Conservation (phyloP, 2,797 vertebrate genomes). For the Cossypha dichroa region DNA sequence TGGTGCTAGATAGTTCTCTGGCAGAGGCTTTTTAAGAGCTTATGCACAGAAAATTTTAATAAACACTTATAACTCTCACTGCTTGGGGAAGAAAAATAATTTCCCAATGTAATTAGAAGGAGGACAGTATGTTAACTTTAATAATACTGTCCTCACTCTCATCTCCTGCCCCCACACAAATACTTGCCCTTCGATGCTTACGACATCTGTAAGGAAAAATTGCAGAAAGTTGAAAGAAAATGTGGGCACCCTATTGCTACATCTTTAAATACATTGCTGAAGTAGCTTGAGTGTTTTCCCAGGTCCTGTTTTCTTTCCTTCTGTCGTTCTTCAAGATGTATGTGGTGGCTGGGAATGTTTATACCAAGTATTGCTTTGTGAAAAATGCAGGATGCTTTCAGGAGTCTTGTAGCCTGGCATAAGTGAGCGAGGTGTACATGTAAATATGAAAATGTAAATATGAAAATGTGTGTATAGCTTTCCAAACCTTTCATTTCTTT, state of each 20-base stretch:
- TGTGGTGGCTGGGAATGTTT: not conserved
- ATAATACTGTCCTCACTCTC: not conserved
- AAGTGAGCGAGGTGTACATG: constrained; percentile 38
- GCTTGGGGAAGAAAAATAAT: constrained; percentile 30
- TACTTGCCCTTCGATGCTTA: not conserved
- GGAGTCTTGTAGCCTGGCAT: not conserved
- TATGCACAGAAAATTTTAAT: constrained; percentile 31
- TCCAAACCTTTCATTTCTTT: constrained; percentile 45
- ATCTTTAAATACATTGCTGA: not conserved
- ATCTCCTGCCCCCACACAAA: not conserved
- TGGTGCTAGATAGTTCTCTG: constrained; percentile 55
- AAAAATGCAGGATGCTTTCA: not conserved
- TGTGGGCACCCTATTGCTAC: not conserved
- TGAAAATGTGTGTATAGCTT: constrained; percentile 61
- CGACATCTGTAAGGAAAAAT: not conserved
- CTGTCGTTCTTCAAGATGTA: not conserved
- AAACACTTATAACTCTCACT: not conserved
- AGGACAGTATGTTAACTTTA: not conserved
- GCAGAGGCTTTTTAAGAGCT: constrained; percentile 41
- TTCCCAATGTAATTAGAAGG: constrained; percentile 51
- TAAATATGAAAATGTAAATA: constrained; percentile 66
- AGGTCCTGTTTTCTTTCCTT: not conserved
- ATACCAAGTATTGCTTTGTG: not conserved
- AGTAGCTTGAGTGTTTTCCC: not conserved
- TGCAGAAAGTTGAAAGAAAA: not conserved